Base-by-base conservation (phyloP, 2,888 invertebrate genomes). In the Platycheirus albimanus region DNA sequence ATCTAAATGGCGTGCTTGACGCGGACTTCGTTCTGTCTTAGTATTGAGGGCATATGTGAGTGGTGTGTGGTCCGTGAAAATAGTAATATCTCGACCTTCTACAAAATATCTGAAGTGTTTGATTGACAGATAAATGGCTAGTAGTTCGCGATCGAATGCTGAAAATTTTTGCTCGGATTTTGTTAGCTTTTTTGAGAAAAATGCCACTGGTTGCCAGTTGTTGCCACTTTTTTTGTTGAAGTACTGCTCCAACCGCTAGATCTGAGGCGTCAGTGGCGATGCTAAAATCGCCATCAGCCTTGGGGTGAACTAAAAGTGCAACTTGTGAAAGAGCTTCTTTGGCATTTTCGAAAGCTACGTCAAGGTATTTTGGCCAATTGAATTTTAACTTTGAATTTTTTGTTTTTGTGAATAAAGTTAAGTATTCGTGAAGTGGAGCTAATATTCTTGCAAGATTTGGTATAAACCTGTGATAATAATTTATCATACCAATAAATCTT, bases 181-280 rank as follows among this genome's bases (percentile, higher is more conserved):
- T 11, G 58, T 81, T 0, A 88, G 72, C 63, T 87, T 87, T 63
- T 74, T 85, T 0, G 87, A 86, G 72, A 87, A 88, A 43, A 87
- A 88, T 0, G 63, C 78, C 1, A 87, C 64, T 3, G 87, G 86
- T 56, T 86, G 41, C 87, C 87, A 87, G 0, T 3, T 38, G 3
- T 51, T 64, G 0, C 67, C 51, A 10, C 51, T 56, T 2, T 20
- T n/a, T 20, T 61, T 88, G 86, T 28, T 88, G 84, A 10, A 88
- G 56, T 0, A 76, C 85, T 0, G 85, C 87, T 0, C 87, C 87
- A 4, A 87, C 67, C 0, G 86, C 85, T 11, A 56, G 20, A 19
- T 86, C 83, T 0, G 86, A 87, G 1, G 86, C 86, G n/a, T 86
- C 72, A 3, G 56, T 63, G 13, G 49, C 15, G 2, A 83, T 58